Evolutionary conservation across 2,888 invertebrate species (phyloP), one percentile per base, ranked within the genome.

Genomic region (Drosophila anomalipes): DNA sequence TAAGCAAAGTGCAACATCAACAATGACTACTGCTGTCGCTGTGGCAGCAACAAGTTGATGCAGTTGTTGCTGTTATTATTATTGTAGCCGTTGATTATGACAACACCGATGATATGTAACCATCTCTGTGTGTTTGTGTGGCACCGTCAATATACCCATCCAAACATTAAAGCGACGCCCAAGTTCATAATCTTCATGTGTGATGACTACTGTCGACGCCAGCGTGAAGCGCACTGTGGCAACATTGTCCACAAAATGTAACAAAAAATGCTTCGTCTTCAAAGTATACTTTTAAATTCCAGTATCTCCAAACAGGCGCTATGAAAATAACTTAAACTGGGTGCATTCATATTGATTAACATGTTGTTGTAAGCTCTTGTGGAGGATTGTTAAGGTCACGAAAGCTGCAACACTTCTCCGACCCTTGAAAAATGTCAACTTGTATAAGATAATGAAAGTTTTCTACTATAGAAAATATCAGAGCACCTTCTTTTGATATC

Each of bases 81-180:
- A 49, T 70, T 82, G 83, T 56, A 68, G 86, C 72, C 64, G 90
- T 82, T 85, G 83, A 85, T 88, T 82, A 82, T 88, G 90, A 88
- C 84, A 90, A 82, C 86, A 82, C 65, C 67, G 72, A 70, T 82
- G 86, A 54, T 65, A 59, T 62, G 32, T 28, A 12, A 37, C 37
- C 26, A 37, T 12, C 22, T 32, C 16, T 41, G 33, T 33, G 35
- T 22, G 22, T 22, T 35, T 53, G 47, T 58, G 68, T 69, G 57
- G 57, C 64, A 77, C 63, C 68, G 60, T 52, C 68, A 62, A 81
- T 81, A 83, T 69, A 72, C 82, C 67, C 82, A 81, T 74, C 71
- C 59, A 77, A 66, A 71, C 78, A 77, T 81, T 77, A 61, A 78
- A 67, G 56, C 52, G 77, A 61, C 76, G 77, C 77, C 65, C 81